These are phyloP conservation scores for Steatocranus sp. DNA, from an alignment of 2,797 vertebrate species.

Conservation along the genomic window DNA sequence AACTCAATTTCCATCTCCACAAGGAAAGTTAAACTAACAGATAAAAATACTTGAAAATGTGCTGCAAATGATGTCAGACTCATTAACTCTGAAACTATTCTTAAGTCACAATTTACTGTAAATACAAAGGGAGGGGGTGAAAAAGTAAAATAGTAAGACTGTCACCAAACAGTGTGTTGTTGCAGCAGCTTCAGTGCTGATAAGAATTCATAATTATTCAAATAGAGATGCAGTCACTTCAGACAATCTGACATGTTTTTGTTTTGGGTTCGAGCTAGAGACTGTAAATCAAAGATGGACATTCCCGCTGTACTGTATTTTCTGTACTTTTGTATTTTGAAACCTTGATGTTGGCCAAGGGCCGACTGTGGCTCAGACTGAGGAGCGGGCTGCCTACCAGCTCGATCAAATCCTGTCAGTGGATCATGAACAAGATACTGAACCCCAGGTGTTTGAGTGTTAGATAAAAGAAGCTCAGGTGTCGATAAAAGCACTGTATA, in stretches of 20 bases:
- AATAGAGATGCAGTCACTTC: background rate
- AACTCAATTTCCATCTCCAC: background rate
- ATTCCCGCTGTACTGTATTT: background rate
- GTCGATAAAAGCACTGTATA: background rate
- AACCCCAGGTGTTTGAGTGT: background rate
- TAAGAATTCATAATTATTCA: rapidly evolving
- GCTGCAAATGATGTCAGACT: background rate
- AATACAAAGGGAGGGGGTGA: background rate
- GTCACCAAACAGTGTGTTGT: background rate
- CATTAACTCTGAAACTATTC: background rate
- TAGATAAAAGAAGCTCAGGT: background rate
- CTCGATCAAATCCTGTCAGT: background rate
- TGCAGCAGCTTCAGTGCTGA: background rate
- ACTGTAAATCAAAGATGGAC: background rate
- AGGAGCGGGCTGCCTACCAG: background rate
- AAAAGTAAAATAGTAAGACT: background rate
- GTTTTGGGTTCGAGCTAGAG: rapidly evolving
- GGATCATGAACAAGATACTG: background rate
- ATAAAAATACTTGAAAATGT: background rate
- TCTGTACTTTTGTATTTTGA: background rate
- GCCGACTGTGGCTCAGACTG: background rate
- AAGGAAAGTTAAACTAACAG: background rate
- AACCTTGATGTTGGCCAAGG: background rate
- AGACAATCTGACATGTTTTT: rapidly evolving
- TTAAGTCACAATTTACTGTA: background rate